phyloP scores from a whole-genome alignment of 2,797 vertebrate species.

The Xenops minutus region DNA sequence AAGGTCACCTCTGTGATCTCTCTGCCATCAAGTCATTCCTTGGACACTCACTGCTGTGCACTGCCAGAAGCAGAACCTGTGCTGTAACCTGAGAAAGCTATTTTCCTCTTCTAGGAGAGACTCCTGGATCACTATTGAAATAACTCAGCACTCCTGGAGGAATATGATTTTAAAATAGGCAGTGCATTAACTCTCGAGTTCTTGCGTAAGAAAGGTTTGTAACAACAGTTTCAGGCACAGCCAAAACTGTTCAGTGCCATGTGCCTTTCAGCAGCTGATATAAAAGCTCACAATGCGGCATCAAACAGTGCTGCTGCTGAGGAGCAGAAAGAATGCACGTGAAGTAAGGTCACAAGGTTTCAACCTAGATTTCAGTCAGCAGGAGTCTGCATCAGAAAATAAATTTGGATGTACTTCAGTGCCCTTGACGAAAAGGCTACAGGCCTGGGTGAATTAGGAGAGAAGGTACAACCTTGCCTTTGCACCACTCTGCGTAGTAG shows the following conservation, averaged over 20 bases:
- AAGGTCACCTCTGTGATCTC: background rate
- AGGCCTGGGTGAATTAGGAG: background rate
- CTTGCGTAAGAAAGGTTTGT: background rate
- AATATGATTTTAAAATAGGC: background rate
- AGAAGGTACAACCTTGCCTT: background rate
- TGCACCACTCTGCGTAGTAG: background rate
- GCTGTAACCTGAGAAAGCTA: background rate
- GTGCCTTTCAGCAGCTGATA: background rate
- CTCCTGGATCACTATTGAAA: background rate
- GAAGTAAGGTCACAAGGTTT: slow-evolving; percentile 57
- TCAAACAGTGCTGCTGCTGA: slow-evolving; percentile 5
- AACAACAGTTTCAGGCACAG: background rate
- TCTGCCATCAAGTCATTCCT: background rate
- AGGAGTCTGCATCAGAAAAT: slow-evolving; percentile 57
- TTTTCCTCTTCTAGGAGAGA: background rate
- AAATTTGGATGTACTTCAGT: slow-evolving; percentile 49
- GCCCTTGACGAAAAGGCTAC: slow-evolving; percentile 25
- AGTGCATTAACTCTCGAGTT: rapidly evolving
- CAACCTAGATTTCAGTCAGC: slow-evolving; percentile 64
- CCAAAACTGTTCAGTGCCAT: background rate
- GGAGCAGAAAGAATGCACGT: background rate
- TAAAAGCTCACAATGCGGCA: background rate
- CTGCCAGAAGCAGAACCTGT: background rate
- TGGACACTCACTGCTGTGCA: background rate
- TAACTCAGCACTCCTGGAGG: background rate